Evolutionary conservation across 1,140 invertebrate genomes (phyloP).

Genomic region (Delia radicum): DNA sequence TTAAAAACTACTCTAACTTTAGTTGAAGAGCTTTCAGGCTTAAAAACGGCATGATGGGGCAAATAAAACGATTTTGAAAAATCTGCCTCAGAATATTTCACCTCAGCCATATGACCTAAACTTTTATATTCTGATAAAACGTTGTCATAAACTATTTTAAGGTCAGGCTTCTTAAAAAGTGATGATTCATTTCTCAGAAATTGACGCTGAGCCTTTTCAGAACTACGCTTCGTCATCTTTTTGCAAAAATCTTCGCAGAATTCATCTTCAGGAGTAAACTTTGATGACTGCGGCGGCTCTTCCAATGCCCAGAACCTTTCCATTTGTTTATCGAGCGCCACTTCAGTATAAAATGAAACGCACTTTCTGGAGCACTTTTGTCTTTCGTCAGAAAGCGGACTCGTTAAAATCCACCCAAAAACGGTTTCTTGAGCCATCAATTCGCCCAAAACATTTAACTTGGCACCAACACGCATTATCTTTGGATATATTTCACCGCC

Average conservation of each 20-base stretch:
- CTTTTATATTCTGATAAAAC: not conserved
- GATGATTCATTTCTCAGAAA: not conserved
- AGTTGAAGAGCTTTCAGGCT: not conserved
- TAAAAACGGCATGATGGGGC: not conserved
- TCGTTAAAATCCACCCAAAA: too few species aligned
- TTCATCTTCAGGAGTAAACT: not conserved
- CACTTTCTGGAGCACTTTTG: too few species aligned
- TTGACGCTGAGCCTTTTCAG: not conserved
- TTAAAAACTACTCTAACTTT: not conserved
- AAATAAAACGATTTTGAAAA: not conserved
- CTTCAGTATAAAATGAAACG: not conserved
- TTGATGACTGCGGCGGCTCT: not conserved
- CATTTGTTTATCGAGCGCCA: not conserved
- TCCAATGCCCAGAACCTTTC: not conserved
- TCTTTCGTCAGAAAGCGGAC: too few species aligned
- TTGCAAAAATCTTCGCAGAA: not conserved
- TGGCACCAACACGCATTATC: not conserved
- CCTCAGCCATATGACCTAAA: not conserved
- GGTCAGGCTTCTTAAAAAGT: not conserved
- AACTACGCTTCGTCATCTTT: not conserved
- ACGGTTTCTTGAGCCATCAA: too few species aligned
- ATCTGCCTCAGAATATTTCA: not conserved
- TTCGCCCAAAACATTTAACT: not conserved
- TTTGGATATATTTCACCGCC: not conserved
- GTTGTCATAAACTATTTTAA: not conserved